Evolutionary conservation across 2,113 vertebrate species (phyloP).

Genomic region (Cyprinodon brontotheroides): DNA sequence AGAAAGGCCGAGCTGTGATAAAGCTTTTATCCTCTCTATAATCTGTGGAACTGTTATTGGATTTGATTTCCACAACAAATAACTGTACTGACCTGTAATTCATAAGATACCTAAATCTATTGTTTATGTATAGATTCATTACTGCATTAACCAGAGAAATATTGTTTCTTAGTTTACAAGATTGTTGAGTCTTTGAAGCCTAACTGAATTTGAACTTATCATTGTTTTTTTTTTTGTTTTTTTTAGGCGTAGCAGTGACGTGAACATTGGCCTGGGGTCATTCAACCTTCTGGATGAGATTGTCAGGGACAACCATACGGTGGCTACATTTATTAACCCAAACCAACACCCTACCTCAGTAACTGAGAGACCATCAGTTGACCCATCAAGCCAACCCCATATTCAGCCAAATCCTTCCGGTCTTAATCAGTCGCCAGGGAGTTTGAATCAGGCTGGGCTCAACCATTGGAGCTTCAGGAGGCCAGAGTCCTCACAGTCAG

Average conservation of each 20-base stretch:
- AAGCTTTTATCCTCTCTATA: background rate
- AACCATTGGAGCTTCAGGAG: conserved; percentile 28
- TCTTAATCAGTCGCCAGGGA: conserved; percentile 11
- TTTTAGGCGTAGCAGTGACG: conserved; percentile 54
- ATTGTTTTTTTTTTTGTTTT: conserved; percentile 12
- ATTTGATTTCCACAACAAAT: too few species aligned
- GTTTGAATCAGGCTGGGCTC: conserved; percentile 10
- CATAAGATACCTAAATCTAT: too few species aligned
- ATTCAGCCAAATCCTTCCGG: conserved; percentile 5
- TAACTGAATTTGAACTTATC: background rate
- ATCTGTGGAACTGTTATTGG: too few species aligned
- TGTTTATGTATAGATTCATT: too few species aligned
- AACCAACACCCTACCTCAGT: conserved; percentile 3
- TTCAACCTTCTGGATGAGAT: conserved; percentile 81
- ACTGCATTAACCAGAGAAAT: too few species aligned
- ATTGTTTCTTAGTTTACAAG: background rate
- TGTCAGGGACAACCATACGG: conserved; percentile 66
- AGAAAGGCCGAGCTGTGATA: background rate
- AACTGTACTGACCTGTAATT: too few species aligned
- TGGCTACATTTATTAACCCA: conserved; percentile 72
- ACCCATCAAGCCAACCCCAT: conserved; percentile 1
- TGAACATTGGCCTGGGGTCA: conserved; percentile 69
- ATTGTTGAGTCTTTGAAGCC: background rate
- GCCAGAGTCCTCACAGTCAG: conserved; percentile 10
- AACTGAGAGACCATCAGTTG: conserved; percentile 28